Evolutionary conservation across 2,113 vertebrate genomes (phyloP).

Genomic region (Xyrauchen texanus): DNA sequence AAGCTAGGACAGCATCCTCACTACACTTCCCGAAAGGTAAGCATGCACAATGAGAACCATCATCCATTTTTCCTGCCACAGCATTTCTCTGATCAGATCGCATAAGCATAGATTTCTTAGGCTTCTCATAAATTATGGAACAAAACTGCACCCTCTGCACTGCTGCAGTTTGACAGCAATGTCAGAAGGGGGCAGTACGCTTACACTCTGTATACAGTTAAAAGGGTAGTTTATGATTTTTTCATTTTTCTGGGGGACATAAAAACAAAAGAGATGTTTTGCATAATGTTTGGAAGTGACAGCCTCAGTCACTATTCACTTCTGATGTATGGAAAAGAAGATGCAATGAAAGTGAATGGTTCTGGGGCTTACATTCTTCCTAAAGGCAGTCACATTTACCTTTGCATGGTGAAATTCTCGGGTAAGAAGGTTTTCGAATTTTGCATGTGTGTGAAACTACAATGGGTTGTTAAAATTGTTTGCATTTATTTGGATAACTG

Average conservation of each 20-base stretch:
- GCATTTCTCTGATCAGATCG: background rate
- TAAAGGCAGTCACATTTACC: too few species aligned
- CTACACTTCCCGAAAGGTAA: conserved; percentile 90
- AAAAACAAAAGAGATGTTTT: too few species aligned
- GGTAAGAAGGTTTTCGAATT: background rate
- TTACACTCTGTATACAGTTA: background rate
- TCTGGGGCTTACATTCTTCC: too few species aligned
- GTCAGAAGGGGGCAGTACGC: conserved; percentile 63
- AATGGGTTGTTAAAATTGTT: background rate
- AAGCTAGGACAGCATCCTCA: conserved; percentile 86
- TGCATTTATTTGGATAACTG: conserved; percentile 63
- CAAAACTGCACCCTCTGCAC: background rate
- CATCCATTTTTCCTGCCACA: background rate
- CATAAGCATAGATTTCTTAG: background rate
- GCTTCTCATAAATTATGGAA: background rate
- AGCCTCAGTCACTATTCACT: too few species aligned
- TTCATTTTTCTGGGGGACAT: too few species aligned
- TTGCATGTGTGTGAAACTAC: too few species aligned
- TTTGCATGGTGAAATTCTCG: too few species aligned
- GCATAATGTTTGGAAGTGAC: too few species aligned
- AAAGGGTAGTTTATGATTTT: too few species aligned
- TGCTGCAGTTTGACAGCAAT: conserved; percentile 44
- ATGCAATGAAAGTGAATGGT: too few species aligned
- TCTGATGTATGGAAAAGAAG: too few species aligned
- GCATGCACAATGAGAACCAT: background rate